Base-by-base conservation (phyloP, 2,797 vertebrate species). In the Clarias fuscus region DNA sequence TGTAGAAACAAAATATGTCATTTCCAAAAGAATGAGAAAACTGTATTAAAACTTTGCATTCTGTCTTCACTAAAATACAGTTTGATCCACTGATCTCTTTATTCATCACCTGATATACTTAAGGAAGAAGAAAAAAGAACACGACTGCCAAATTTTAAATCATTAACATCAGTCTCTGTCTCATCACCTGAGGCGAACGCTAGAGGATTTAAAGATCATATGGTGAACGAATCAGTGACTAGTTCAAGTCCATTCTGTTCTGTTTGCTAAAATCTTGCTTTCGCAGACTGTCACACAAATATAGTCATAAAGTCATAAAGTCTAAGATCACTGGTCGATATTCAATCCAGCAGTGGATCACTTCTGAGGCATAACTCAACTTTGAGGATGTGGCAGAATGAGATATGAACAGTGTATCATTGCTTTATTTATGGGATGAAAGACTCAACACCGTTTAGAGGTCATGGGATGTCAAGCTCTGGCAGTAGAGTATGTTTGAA, bases 1-100 rank as follows among this genome's bases (percentile, higher is more conserved):
- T 77, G 75, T 30, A 20, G 27, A 77, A 77, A 30, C 40, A 13
- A 80, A 80, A 80, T 80, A 17, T 64, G 56, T 61, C 2, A 80
- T 37, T 78, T 61, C 27, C 76, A 24, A 58, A 22, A 61, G 56
- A 64, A n/a, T 14, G 43, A 53, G 24, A 73, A 15, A 73, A 48
- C n/a, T 33, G 15, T 18, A 33, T 78, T 61, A 14, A 1, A 59
- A 33, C 20, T 15, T 79, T 62, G 40, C 15, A 5, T 13, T 78
- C 27, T 7, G 2, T 6, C 27, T 37, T 4, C 17, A 33, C 8
- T 58, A 56, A 59, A 58, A 58, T 53, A 77, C 3, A 56, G 53
- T 14, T 56, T 77, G 56, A 81, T 20, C 37, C 7, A 6, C 8
- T 4, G 7, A 33, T 56, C n/a, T 59, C 18, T 33, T 58, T 56